Conservation (phyloP, 2,888 invertebrate genomes). For the Anodontia alba region DNA sequence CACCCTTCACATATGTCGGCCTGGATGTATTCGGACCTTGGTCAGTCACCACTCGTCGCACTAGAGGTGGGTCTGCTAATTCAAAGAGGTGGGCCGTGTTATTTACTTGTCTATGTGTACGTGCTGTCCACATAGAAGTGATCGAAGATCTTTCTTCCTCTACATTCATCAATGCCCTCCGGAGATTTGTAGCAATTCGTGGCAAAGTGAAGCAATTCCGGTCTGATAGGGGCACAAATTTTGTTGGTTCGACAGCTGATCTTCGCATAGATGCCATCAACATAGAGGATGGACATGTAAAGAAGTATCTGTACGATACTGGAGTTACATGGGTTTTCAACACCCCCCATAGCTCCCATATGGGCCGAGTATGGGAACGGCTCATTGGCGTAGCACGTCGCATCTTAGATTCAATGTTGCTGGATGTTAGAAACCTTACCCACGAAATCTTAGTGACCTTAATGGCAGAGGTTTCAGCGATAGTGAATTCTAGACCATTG, state of each 20-base stretch:
- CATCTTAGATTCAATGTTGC: constrained; percentile 53
- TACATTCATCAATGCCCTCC: constrained; percentile 50
- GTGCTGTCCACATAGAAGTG: constrained; percentile 54
- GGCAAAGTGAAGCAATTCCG: constrained; percentile 40
- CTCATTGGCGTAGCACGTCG: constrained; percentile 44
- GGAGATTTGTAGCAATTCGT: constrained; percentile 45
- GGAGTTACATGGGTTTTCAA: constrained; percentile 41
- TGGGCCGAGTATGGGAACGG: constrained; percentile 56
- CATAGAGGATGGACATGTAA: constrained; percentile 30
- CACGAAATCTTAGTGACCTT: constrained; percentile 30
- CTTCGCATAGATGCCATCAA: constrained; percentile 29
- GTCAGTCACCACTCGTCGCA: constrained; percentile 29
- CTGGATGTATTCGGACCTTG: constrained; percentile 49
- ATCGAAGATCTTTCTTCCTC: constrained; percentile 47
- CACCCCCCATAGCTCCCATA: constrained; percentile 57
- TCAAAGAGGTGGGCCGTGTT: constrained; percentile 53
- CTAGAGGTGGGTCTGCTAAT: constrained; percentile 40
- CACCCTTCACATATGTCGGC: constrained; percentile 56
- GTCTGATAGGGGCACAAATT: constrained; percentile 55
- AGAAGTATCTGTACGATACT: constrained; percentile 20
- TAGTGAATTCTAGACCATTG: constrained; percentile 29
- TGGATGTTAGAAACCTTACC: constrained; percentile 6
- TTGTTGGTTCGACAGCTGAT: constrained; percentile 40
- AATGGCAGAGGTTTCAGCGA: constrained; percentile 28
- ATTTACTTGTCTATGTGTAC: constrained; percentile 50